A percentile compares a stretch with the other conserved stretches of the same genome.
phyloP scores from a whole-genome alignment of 2,888 invertebrate species.

The Mylabris sibirica region DNA sequence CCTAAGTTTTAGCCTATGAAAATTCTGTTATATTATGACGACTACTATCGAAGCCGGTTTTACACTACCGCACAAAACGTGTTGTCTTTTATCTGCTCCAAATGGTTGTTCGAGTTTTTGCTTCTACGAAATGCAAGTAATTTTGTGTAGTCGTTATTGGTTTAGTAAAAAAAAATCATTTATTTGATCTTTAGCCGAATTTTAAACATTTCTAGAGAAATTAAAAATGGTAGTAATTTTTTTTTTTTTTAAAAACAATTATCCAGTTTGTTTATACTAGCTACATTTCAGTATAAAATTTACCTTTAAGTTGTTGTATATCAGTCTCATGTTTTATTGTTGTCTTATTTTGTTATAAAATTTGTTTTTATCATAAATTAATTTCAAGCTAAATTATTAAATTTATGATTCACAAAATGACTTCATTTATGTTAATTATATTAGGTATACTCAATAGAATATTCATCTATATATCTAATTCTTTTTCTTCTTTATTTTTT shows the following conservation, averaged over 20 bases:
- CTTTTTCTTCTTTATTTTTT: not conserved
- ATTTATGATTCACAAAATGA: slow-evolving; percentile 5
- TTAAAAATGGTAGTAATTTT: not conserved
- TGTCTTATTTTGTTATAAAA: not conserved
- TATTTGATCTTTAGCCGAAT: not conserved
- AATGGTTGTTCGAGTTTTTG: too few species aligned
- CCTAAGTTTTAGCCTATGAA: too few species aligned
- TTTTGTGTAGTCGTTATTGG: not conserved
- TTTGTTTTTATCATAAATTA: not conserved
- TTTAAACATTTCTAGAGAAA: not conserved
- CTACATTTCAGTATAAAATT: not conserved
- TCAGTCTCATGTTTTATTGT: not conserved
- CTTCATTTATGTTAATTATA: slow-evolving; percentile 4
- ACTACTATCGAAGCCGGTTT: too few species aligned
- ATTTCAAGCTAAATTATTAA: not conserved
- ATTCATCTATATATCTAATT: not conserved
- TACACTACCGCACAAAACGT: too few species aligned
- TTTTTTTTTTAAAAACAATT: too few species aligned
- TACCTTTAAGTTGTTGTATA: too few species aligned
- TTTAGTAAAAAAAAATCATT: not conserved
- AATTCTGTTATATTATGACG: too few species aligned
- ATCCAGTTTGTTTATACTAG: too few species aligned
- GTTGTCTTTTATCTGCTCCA: too few species aligned
- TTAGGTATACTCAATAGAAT: not conserved
- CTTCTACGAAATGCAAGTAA: too few species aligned